Evolutionary conservation across 2,113 vertebrate genomes (phyloP).

Genomic region (Pomatorhinus ruficollis): DNA sequence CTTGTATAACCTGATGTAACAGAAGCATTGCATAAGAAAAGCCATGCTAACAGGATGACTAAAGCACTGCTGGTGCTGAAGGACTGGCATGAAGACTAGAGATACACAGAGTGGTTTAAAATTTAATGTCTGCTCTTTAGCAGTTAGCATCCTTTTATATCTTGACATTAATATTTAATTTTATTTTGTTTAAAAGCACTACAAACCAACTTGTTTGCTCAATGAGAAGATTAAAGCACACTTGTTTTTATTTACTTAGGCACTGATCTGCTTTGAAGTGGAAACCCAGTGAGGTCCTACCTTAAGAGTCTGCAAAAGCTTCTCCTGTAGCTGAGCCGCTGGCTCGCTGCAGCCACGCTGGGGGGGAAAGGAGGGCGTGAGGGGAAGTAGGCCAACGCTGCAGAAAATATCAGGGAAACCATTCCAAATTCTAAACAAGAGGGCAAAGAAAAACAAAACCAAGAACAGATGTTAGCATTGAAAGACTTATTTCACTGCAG

Average conservation of each 20-base stretch:
- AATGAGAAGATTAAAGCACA: constrained; percentile 42
- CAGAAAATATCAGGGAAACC: constrained; percentile 85
- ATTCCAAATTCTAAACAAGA: constrained; percentile 84
- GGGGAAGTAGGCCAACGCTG: constrained; percentile 90
- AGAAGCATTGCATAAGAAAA: background rate
- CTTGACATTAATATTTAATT: constrained; percentile 50
- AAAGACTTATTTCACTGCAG: background rate
- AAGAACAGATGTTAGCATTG: background rate
- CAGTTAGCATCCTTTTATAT: constrained; percentile 32
- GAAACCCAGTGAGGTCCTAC: constrained; percentile 64
- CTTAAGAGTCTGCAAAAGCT: constrained; percentile 93
- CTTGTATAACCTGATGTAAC: background rate
- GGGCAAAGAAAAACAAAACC: constrained; percentile 33
- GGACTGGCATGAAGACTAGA: background rate
- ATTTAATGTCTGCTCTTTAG: constrained; percentile 31
- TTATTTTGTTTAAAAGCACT: constrained; percentile 47
- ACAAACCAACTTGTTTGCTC: constrained; percentile 33
- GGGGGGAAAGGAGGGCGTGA: constrained; percentile 91
- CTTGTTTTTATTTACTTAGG: constrained; percentile 39
- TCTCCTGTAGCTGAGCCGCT: constrained; percentile 91
- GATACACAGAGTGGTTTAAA: background rate
- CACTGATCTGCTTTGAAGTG: constrained; percentile 8
- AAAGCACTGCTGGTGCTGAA: background rate
- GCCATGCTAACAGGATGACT: background rate
- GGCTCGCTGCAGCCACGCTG: constrained; percentile 94